Conservation (phyloP, 2,888 invertebrate genomes). For the Perdita meconis region DNA sequence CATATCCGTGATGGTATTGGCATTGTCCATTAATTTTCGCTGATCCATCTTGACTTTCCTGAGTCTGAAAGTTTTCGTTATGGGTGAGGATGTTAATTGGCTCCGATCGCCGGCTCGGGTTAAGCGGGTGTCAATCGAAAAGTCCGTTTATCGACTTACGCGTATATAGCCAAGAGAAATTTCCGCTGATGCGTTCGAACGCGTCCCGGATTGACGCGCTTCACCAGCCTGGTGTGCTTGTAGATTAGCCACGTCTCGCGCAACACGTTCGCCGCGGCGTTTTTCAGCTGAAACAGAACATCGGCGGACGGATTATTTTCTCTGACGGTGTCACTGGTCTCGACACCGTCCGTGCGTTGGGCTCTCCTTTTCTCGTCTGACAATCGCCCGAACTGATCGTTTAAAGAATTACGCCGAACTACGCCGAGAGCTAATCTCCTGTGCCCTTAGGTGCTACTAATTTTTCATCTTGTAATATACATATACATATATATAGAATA, state of each 20-base stretch:
- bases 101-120: not conserved
- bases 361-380: too few relatives aligned
- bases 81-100: slow-evolving; percentile 30
- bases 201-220: slow-evolving; percentile 97
- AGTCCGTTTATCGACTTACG: slow-evolving; percentile 89
- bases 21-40: slow-evolving; percentile 99
- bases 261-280: slow-evolving; percentile 99
- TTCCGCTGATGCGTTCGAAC: slow-evolving; percentile 99
- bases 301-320: not conserved
- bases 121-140: slow-evolving; percentile 12
- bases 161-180: slow-evolving; percentile 99
- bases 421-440: slow-evolving; percentile 1
- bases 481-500: too few relatives aligned
- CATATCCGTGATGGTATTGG: slow-evolving; percentile 99
- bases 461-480: not conserved
- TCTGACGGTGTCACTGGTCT: not conserved
- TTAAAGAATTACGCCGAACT: too few relatives aligned
- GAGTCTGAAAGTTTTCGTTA: slow-evolving; percentile 87
- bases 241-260: slow-evolving; percentile 99
- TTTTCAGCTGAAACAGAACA: slow-evolving; percentile 93
- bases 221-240: slow-evolving; percentile 99
- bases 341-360: not conserved
- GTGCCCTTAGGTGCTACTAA: slow-evolving; percentile 3
- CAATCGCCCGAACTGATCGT: too few relatives aligned
- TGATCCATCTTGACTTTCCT: slow-evolving; percentile 99